These are phyloP conservation scores for Imbricaverruca yamaguchii DNA, from an alignment of 2,888 invertebrate species.

Conservation along the genomic window DNA sequence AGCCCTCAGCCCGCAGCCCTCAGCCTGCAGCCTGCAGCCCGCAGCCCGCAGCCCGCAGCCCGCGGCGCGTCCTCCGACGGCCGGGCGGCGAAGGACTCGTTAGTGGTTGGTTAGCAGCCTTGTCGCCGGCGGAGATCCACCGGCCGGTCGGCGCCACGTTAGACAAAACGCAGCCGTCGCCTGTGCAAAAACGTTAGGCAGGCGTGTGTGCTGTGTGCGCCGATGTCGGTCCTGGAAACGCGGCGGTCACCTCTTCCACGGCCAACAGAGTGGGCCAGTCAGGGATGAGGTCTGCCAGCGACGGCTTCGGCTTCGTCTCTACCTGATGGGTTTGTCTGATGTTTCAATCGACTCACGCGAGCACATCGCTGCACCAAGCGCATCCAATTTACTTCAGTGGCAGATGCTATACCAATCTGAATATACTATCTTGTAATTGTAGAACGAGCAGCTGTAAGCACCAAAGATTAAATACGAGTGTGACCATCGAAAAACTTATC, in stretches of 20 bases:
- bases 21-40: too few relatives aligned
- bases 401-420: too few relatives aligned
- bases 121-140: neutral
- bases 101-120: neutral
- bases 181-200: slow-evolving; percentile 21
- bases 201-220: neutral
- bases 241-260: slow-evolving; percentile 27
- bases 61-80: too few relatives aligned
- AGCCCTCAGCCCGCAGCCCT: too few relatives aligned
- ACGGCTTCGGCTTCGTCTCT: slow-evolving; percentile 26
- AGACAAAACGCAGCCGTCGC: slow-evolving; percentile 25
- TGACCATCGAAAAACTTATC: too few relatives aligned
- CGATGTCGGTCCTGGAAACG: neutral
- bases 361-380: too few relatives aligned
- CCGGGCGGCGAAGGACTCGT: neutral
- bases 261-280: slow-evolving; percentile 67
- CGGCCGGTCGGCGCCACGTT: slow-evolving; percentile 23
- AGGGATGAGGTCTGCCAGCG: slow-evolving; percentile 85
- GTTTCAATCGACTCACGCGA: too few relatives aligned
- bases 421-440: too few relatives aligned
- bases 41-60: too few relatives aligned
- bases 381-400: too few relatives aligned
- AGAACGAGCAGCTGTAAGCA: too few relatives aligned
- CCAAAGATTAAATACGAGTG: too few relatives aligned
- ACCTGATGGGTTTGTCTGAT: neutral